Conservation (phyloP, 2,888 invertebrate genomes). For the Teleogryllus oceanicus region DNA sequence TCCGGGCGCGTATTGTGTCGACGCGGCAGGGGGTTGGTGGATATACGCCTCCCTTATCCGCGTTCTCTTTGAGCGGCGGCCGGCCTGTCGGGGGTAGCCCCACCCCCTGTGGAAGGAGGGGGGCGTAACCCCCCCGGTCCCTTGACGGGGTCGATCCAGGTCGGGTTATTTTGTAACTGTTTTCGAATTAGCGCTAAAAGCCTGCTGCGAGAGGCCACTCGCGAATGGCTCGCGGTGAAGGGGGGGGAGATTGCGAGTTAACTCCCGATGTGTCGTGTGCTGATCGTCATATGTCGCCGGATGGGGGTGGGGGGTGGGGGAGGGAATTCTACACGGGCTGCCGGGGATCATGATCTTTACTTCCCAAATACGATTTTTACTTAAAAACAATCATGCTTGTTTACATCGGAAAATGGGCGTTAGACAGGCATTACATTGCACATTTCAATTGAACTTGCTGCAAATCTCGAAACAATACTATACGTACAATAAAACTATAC, state of each 20-base stretch:
- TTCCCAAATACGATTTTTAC: too few relatives aligned
- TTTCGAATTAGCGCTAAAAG: constrained; percentile 18
- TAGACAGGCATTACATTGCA: too few relatives aligned
- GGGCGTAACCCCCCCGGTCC: not conserved
- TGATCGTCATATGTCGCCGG: not conserved
- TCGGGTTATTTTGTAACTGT: constrained; percentile 18
- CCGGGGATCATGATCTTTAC: too few relatives aligned
- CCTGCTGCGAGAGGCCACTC: not conserved
- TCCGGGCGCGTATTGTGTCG: not conserved
- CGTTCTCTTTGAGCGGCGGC: not conserved
- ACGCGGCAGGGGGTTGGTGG: not conserved
- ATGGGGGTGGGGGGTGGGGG: not conserved
- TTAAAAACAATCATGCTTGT: too few relatives aligned
- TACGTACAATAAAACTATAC: too few relatives aligned
- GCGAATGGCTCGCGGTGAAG: not conserved
- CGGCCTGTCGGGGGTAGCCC: not conserved
- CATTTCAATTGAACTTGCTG: too few relatives aligned
- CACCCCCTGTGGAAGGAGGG: not conserved
- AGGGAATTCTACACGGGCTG: not conserved
- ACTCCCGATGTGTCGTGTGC: not conserved
- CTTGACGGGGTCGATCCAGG: not conserved
- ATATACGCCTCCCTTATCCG: not conserved
- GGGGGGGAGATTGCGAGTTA: not conserved
- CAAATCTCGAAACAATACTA: too few relatives aligned
- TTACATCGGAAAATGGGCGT: too few relatives aligned